Conservation (phyloP, 2,113 vertebrate species). For the Sterna hirundo region DNA sequence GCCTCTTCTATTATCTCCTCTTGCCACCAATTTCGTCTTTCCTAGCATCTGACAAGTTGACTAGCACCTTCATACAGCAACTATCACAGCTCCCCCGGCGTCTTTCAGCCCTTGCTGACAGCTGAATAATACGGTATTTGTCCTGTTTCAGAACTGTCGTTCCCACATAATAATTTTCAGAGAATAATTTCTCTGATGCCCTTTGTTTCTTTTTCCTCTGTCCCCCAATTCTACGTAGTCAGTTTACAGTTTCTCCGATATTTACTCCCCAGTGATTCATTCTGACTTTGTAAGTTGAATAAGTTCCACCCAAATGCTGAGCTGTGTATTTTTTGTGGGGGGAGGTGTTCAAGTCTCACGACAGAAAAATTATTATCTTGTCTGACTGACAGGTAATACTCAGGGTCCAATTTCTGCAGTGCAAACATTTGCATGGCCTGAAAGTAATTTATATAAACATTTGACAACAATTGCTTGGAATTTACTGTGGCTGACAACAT, state of each 20-base stretch:
- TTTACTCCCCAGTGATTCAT: constrained; percentile 28
- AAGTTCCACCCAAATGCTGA: background rate
- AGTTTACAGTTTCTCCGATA: background rate
- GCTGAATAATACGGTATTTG: background rate
- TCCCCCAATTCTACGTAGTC: background rate
- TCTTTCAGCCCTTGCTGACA: constrained; percentile 25
- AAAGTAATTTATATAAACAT: constrained; percentile 7
- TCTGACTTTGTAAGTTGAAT: background rate
- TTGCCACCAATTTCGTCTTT: constrained; percentile 57
- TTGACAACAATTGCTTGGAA: background rate
- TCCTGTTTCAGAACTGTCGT: background rate
- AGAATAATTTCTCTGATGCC: background rate
- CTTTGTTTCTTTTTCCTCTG: background rate
- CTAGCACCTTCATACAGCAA: background rate
- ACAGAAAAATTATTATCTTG: background rate
- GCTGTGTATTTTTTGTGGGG: background rate
- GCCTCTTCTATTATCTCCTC: constrained; percentile 41
- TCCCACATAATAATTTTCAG: background rate
- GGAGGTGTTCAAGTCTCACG: background rate
- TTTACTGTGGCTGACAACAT: background rate
- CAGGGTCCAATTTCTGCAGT: background rate
- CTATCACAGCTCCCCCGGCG: background rate
- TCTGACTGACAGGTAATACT: constrained; percentile 6
- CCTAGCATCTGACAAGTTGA: constrained; percentile 29
- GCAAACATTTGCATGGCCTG: background rate